Evolutionary conservation across 92 coral and sea anemone species (phyloP), one percentile per base, ranked within the genome.

Genomic region (Micromussa lordhowensis): DNA sequence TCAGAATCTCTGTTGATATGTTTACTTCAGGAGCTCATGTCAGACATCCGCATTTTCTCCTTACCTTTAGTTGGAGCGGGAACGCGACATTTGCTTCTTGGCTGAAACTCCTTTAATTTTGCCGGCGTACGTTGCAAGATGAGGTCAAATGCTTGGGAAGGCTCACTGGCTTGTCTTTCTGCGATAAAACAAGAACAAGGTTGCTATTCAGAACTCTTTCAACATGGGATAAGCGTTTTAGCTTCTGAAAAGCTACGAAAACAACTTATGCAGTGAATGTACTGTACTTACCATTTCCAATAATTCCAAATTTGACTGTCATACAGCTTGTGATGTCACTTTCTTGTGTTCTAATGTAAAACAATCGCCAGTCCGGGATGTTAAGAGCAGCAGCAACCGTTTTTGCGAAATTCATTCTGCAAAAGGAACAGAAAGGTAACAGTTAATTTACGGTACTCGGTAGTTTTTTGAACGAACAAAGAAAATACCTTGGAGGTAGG

Each of bases 291-390:
- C 95, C 90, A 63, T 78, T 82, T 75, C 96, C 96, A 44, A 95
- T 82, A 69, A 95, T 85, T 10, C 92, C 91, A 94, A 95, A 95
- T 29, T 81, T 87, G 80, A 86, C 84, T 2, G 79, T 91, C 63
- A 87, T 22, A 40, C 98, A 95, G 55, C 78, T 89, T 26, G 68
- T 36, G 13, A 74, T 64, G n/a, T 77, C 31, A 78, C 82, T 84
- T 24, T 17, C n/a, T n/a, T 77, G 76, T n/a, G 76, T 68, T 70
- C 96, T 80, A 35, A 92, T 87, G 77, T 94, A 86, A 30, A 89
- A 81, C n/a, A 95, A 76, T 12, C 95, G 95, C 98, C 98, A 95
- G 13, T 82, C 29, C 17, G 96, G 89, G 79, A 93, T 82, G 9
- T 64, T 82, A 17, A 95, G 87, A 16, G 83, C 90, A 14, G 71